A percentile compares a stretch with the other conserved stretches of the same genome.
These are phyloP conservation scores for Trichomalopsis sarcophagae DNA, from an alignment of 1,140 invertebrate species.

Conservation along the genomic window DNA sequence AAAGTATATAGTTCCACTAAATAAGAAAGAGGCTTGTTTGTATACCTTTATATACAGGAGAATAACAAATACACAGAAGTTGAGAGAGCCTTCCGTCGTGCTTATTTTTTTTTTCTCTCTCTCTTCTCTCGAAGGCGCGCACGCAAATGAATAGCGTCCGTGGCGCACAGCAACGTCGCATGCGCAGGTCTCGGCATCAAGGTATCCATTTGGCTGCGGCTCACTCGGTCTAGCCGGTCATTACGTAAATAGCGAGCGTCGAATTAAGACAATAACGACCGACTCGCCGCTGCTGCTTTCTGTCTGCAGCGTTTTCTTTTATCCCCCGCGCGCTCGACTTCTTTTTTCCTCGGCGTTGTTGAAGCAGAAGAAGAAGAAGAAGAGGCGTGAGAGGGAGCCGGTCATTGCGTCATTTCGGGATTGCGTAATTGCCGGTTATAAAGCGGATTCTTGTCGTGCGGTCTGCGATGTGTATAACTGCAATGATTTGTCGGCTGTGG, in stretches of 20 bases:
- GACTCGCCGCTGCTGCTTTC: slow-evolving; percentile 1
- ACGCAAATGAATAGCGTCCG: slow-evolving; percentile 11
- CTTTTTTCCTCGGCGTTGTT: not conserved
- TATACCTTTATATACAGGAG: not conserved
- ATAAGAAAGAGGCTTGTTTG: not conserved
- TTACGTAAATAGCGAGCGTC: slow-evolving; percentile 46
- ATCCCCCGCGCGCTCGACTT: not conserved
- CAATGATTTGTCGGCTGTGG: not conserved
- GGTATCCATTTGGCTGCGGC: slow-evolving; percentile 33
- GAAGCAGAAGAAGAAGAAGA: not conserved
- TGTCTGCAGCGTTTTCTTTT: not conserved
- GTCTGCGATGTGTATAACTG: not conserved
- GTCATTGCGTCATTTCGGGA: slow-evolving; percentile 23
- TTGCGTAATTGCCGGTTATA: slow-evolving; percentile 39
- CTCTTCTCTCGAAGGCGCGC: not conserved
- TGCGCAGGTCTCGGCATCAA: not conserved
- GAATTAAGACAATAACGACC: slow-evolving; percentile 52
- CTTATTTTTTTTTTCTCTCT: not conserved
- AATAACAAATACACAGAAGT: not conserved
- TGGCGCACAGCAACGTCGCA: not conserved
- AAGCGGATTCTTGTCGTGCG: slow-evolving; percentile 26
- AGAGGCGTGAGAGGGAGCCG: not conserved
- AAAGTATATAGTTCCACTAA: not conserved
- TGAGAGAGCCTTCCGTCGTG: not conserved
- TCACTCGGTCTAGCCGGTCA: slow-evolving; percentile 12